Percentiles rank a stretch among this genome's conserved stretches.
These are phyloP conservation scores for Philopotamus ludificatus DNA, from an alignment of 1,140 invertebrate species.

Conservation along the genomic window DNA sequence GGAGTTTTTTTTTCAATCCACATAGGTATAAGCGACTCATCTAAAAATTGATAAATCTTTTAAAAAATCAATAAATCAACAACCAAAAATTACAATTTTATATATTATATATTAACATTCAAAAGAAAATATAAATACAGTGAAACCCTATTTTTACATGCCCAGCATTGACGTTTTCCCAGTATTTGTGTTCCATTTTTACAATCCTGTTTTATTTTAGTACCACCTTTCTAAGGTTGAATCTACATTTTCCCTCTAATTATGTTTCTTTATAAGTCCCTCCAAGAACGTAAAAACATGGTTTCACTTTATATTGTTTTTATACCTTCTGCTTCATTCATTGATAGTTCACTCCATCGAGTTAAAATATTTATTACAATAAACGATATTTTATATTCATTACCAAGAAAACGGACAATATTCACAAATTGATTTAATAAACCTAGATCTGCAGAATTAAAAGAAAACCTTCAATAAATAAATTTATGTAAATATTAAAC, in stretches of 20 bases:
- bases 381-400: constrained; percentile 54
- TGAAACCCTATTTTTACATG: too few relatives aligned
- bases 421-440: constrained; percentile 59
- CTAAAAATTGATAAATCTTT: too few relatives aligned
- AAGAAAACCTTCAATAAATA: constrained; percentile 8
- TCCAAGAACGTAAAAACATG: too few relatives aligned
- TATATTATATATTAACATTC: neutral
- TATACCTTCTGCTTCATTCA: constrained; percentile 47
- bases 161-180: too few relatives aligned
- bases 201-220: too few relatives aligned
- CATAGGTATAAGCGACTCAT: constrained; percentile 14
- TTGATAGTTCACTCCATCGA: constrained; percentile 56
- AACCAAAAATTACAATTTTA: neutral
- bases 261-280: too few relatives aligned
- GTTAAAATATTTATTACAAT: constrained; percentile 62
- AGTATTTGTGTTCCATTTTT: too few relatives aligned
- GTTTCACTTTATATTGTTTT: too few relatives aligned
- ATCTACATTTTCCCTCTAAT: too few relatives aligned
- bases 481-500: constrained; percentile 34
- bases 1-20: constrained; percentile 48
- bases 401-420: constrained; percentile 55
- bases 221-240: too few relatives aligned
- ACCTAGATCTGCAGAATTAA: constrained; percentile 46
- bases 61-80: constrained; percentile 24
- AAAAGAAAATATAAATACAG: neutral